phyloP scores from a whole-genome alignment of 2,797 vertebrate genomes.

The Sebastes hubbsi region DNA sequence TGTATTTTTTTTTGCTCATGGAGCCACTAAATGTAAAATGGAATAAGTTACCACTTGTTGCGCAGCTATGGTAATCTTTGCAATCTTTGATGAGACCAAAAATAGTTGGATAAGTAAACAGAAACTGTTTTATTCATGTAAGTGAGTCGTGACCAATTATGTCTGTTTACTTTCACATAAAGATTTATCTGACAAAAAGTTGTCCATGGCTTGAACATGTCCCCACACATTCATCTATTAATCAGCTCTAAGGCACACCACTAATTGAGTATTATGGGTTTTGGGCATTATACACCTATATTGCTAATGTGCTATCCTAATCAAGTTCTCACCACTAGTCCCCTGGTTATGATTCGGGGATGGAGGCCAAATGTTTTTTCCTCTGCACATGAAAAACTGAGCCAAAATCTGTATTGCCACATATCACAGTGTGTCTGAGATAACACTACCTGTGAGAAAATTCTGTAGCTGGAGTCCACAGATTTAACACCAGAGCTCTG shows the following conservation, averaged over 20 bases:
- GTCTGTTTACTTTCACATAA: slow-evolving; percentile 8
- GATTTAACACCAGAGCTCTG: not conserved
- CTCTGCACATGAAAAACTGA: slow-evolving; percentile 2
- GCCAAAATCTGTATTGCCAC: not conserved
- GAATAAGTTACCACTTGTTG: not conserved
- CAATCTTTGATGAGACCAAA: not conserved
- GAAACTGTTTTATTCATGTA: not conserved
- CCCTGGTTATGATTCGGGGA: slow-evolving; percentile 3
- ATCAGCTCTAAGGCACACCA: slow-evolving; percentile 12
- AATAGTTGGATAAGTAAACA: slow-evolving; percentile 1
- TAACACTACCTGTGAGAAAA: not conserved
- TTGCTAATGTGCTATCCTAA: slow-evolving; percentile 39
- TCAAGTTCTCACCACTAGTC: slow-evolving; percentile 27
- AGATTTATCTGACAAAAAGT: not conserved
- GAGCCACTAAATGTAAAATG: not conserved
- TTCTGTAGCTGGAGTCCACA: not conserved
- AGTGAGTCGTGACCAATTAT: slow-evolving; percentile 5
- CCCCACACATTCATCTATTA: not conserved
- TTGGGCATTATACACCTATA: not conserved
- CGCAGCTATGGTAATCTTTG: not conserved
- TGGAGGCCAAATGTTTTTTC: slow-evolving; percentile 31
- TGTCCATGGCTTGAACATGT: not conserved
- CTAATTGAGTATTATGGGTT: slow-evolving; percentile 40
- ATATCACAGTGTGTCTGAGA: not conserved
- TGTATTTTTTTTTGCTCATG: not conserved